Evolutionary conservation across 92 coral and sea anemone genomes (phyloP), one percentile per base, ranked within the genome.

Genomic region (Phenganax marumi): DNA sequence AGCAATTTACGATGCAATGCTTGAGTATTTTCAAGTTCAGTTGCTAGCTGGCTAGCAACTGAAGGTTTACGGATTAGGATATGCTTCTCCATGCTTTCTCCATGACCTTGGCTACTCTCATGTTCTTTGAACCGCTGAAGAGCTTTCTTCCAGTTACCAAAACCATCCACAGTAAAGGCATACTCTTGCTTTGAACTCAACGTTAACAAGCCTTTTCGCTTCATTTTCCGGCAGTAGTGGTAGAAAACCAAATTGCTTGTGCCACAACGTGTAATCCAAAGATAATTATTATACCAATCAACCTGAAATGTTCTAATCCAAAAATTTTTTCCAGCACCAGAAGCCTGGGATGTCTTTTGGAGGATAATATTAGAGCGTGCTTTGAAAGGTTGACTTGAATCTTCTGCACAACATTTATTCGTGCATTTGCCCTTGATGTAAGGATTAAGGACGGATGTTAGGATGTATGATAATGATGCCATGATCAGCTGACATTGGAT

Each of bases 31-130:
- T 50, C 58, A 19, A 24, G 47, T 69, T 69, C 50, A 69, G 19
- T 46, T 69, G 50, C 75, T 69, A 69, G 75, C 75, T 69, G 75
- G 75, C 75, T 69, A 46, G 75, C 75, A 69, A 69, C 75, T 46
- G 75, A 46, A 69, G 64, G 63, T 75, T 75, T 64, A 54, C 22
- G 66, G 66, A 75, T 52, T 21, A 75, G 64, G 51, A 56, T 75
- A n/a, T 75, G 80, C 25, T 75, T 75, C 80, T 75, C 80, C 80
- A 75, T 43, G 80, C 80, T 52, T 69, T 69, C 75, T 69, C 52
- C 24, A 46, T 69, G 75, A 46, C 50, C 75, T 19, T 69, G 50
- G 75, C 75, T 69, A 33, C 50, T 69, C 50, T 69, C 75, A 10
- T 69, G 75, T 51, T 69, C 52, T 69, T 46, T 69, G 14, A 69